A percentile compares a stretch with the other conserved stretches of the same genome.
Conservation (phyloP, 2,113 vertebrate genomes). For the Corydoras maculifer region DNA sequence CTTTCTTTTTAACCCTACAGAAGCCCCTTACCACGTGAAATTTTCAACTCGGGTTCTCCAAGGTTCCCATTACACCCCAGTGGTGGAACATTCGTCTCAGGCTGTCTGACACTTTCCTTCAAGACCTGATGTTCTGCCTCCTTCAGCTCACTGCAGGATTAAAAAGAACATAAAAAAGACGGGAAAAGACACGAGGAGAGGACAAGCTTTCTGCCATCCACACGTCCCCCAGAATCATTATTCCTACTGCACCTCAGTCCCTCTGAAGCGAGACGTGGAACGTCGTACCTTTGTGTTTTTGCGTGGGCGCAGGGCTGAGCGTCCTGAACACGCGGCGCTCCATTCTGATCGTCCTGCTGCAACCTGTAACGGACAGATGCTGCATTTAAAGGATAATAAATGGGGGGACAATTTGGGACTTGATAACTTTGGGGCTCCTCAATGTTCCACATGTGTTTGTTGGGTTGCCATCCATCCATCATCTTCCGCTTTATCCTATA, state of each 20-base stretch:
- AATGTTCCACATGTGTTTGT: too few species aligned
- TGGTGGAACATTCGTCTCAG: constrained; percentile 34
- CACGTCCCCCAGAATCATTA: neutral
- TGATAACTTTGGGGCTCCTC: too few species aligned
- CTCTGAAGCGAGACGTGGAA: neutral
- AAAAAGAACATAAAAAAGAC: constrained; percentile 11
- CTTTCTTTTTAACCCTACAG: too few species aligned
- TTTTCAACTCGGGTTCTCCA: constrained; percentile 12
- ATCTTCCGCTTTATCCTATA: too few species aligned
- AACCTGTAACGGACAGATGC: constrained; percentile 25
- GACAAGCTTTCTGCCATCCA: constrained; percentile 1
- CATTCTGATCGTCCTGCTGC: constrained; percentile 30
- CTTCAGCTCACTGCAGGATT: constrained; percentile 17
- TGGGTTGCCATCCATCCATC: too few species aligned
- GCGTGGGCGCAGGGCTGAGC: constrained; percentile 5
- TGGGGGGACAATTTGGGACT: too few species aligned
- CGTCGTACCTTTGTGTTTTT: constrained; percentile 22
- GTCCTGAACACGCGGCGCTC: constrained; percentile 7
- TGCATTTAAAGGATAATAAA: neutral
- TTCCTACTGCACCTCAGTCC: neutral
- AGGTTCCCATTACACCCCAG: constrained; percentile 20
- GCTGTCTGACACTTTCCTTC: constrained; percentile 30
- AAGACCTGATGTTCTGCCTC: constrained; percentile 14
- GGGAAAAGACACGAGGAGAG: neutral
- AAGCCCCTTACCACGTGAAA: constrained; percentile 32